Evolutionary conservation across 92 coral and sea anemone genomes (phyloP).

Genomic region (Scolanthus callimorphus): DNA sequence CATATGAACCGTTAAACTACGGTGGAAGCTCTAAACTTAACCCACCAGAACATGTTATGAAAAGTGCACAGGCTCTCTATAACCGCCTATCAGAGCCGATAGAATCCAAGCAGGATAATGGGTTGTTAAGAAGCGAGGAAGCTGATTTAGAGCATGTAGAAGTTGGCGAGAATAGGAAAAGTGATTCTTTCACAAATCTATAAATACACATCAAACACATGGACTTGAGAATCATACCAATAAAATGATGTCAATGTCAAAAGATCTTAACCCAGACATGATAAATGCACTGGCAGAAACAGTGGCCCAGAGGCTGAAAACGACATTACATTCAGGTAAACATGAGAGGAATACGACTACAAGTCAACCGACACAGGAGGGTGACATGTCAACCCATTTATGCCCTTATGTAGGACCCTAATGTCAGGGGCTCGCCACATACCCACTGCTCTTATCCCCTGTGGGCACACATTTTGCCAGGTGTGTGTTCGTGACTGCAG

Average conservation of each 20-base stretch:
- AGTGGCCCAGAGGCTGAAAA: conserved; percentile 72
- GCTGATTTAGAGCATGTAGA: background rate
- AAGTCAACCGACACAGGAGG: conserved; percentile 6
- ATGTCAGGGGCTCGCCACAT: conserved; percentile 86
- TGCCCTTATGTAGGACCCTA: conserved; percentile 78
- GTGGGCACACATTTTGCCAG: conserved; percentile 96
- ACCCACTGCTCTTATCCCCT: conserved; percentile 91
- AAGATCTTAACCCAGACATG: conserved; percentile 41
- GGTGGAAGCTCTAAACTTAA: conserved; percentile 6
- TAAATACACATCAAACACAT: background rate
- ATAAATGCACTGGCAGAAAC: conserved; percentile 82
- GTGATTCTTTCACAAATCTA: background rate
- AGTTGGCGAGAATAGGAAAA: background rate
- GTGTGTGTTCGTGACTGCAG: conserved; percentile 71
- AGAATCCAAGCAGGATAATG: no score
- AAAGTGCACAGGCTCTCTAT: conserved; percentile 18
- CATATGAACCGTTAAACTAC: conserved; percentile 57
- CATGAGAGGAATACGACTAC: conserved; percentile 2
- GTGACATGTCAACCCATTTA: conserved; percentile 81
- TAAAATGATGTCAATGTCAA: background rate
- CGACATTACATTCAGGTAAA: conserved; percentile 28
- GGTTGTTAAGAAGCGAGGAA: background rate
- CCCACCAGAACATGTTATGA: background rate
- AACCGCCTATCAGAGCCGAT: no score
- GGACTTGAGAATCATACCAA: background rate